Evolutionary conservation across 2,113 vertebrate genomes (phyloP).

Genomic region (Hyla sarda): DNA sequence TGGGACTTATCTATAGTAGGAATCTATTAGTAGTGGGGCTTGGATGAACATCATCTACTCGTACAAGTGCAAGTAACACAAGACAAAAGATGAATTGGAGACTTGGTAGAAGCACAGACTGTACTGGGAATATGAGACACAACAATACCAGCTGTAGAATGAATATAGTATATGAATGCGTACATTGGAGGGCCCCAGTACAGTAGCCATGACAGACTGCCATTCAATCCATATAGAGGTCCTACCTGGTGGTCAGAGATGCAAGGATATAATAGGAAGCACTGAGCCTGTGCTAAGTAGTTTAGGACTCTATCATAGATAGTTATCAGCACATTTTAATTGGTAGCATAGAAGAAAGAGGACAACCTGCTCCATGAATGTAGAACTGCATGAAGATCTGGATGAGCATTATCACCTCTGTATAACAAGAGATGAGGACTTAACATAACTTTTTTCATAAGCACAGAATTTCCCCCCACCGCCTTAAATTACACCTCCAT

Average conservation of each 20-base stretch:
- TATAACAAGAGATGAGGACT: background rate
- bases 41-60: background rate
- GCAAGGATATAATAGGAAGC: background rate
- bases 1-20: background rate
- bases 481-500: conserved; percentile 33
- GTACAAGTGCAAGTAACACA: background rate
- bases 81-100: background rate
- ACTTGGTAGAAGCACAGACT: background rate
- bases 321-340: background rate
- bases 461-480: conserved; percentile 38
- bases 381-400: background rate
- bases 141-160: conserved; percentile 15
- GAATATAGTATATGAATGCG: background rate
- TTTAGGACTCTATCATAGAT: background rate
- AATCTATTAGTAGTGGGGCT: background rate
- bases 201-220: background rate
- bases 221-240: background rate
- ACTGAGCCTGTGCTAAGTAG: background rate
- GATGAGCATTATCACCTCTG: background rate
- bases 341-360: background rate
- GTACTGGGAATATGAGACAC: background rate
- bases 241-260: conserved; percentile 10
- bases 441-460: conserved; percentile 33
- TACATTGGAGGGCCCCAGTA: background rate
- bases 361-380: background rate